Evolutionary conservation across 1,140 invertebrate genomes (phyloP).

Genomic region (Trichomalopsis sarcophagae): DNA sequence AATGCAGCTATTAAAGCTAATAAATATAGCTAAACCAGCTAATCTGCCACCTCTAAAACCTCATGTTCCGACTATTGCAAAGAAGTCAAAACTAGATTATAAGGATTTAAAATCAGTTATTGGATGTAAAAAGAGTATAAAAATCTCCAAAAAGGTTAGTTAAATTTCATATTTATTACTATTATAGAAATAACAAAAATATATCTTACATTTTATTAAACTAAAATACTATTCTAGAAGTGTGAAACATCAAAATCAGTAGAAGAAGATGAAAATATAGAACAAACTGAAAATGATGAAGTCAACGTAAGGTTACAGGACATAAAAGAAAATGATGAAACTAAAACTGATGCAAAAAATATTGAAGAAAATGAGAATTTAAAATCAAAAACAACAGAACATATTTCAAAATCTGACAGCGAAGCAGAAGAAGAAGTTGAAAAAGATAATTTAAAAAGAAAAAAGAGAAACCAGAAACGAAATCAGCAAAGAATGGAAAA

Average conservation of each 20-base stretch:
- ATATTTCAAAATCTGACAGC: background rate
- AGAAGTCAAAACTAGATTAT: conserved; percentile 25
- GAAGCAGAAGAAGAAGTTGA: conserved; percentile 39
- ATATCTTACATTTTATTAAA: background rate
- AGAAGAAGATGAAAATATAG: conserved; percentile 6
- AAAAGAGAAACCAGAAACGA: conserved; percentile 62
- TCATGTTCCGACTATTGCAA: background rate
- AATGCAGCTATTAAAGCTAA: conserved; percentile 80
- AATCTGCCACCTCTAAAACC: conserved; percentile 77
- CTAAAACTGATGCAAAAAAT: background rate
- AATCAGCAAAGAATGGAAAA: conserved; percentile 67
- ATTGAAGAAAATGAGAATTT: conserved; percentile 4
- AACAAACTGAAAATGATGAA: conserved; percentile 7
- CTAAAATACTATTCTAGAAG: conserved; percentile 28
- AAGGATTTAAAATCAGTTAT: conserved; percentile 1
- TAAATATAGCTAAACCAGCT: conserved; percentile 87
- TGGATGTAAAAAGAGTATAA: conserved; percentile 39
- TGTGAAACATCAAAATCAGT: background rate
- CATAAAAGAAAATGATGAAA: background rate
- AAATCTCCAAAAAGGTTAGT: conserved; percentile 29
- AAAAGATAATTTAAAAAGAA: conserved; percentile 52
- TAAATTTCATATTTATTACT: background rate
- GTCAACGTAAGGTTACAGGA: background rate
- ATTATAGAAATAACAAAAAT: too few species aligned
- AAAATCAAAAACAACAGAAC: conserved; percentile 10